Base-by-base conservation (phyloP, 2,113 vertebrate species). In the Diphyllodes magnificus region DNA sequence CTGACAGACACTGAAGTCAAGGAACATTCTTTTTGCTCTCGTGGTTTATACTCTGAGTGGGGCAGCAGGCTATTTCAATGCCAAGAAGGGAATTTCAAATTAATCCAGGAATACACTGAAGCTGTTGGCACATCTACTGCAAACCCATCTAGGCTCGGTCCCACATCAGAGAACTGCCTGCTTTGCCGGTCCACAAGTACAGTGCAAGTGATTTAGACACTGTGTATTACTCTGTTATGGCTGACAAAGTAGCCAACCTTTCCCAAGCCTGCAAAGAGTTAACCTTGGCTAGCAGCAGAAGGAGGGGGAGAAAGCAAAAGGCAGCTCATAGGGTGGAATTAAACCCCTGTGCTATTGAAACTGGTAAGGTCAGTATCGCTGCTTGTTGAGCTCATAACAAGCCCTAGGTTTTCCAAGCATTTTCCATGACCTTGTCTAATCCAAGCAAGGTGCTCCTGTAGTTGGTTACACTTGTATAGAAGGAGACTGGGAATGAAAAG, bases 361-460 rank as follows among this genome's bases (percentile, higher is more conserved):
- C 71, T 45, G 23, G 51, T 86, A 81, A 93, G 90, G 90, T 88
- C 80, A 61, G 71, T 90, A 92, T 57, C 0, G 0, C 51, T 81
- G 68, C 80, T 93, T 0, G 0, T 22, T 75, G 82, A 92, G 86
- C 69, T 88, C 65, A 53, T 94, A 95, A 95, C 69, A 75, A 88
- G 69, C 37, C 90, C 80, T 78, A 83, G 60, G 60, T 90, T 95
- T 96, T 93, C 80, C 80, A 90, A 88, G 60, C 1, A 0, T 93
- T 92, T 95, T 96, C 69, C 61, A 54, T 79, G 82, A 94, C 92
- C 93, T 96, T 94, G 93, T 94, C 95, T 95, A 96, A 96, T 96
- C 90, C 80, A 90, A 88, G 93, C 80, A 95, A 97, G 95, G 95
- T 95, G 86, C 93, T 97, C 72, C 70, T 31, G 37, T 69, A 76